Percentiles rank a stretch among this genome's conserved stretches.
Conservation (phyloP, 2,113 vertebrate genomes). For the Leucoraja erinaceus region DNA sequence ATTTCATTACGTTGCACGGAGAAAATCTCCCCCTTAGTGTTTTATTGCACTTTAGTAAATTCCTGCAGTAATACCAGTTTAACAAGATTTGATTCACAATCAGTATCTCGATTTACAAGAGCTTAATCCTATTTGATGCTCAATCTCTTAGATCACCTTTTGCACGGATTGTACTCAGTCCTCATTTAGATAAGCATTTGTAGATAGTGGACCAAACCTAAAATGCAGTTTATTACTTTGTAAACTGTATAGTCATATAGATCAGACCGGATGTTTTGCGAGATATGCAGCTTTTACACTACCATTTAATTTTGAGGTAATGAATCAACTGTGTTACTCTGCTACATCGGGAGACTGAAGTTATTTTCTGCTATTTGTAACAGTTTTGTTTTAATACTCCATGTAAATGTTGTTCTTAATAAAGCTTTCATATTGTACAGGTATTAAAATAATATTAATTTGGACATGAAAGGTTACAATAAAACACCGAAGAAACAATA, state of each 20-base stretch:
- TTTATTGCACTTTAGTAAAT: neutral
- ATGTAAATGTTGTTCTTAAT: neutral
- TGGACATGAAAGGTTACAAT: neutral
- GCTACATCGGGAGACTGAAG: neutral
- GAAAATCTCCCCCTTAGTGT: neutral
- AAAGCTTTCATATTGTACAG: neutral
- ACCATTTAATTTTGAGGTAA: neutral
- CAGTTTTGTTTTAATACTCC: neutral
- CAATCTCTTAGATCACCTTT: neutral
- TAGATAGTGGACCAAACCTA: neutral
- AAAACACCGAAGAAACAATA: neutral
- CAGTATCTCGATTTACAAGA: neutral
- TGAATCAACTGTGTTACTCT: neutral
- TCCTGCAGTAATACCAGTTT: neutral
- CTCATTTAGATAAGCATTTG: neutral
- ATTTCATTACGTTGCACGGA: neutral
- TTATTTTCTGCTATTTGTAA: neutral
- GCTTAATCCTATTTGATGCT: neutral
- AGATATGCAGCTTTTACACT: neutral
- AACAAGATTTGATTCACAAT: neutral
- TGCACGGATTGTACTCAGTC: neutral
- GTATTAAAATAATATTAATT: neutral
- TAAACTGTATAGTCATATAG: neutral
- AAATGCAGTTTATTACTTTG: neutral
- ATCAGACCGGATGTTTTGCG: neutral